Base-by-base conservation (phyloP, 2,113 vertebrate genomes). In the Brachyhypopomus gauderio region DNA sequence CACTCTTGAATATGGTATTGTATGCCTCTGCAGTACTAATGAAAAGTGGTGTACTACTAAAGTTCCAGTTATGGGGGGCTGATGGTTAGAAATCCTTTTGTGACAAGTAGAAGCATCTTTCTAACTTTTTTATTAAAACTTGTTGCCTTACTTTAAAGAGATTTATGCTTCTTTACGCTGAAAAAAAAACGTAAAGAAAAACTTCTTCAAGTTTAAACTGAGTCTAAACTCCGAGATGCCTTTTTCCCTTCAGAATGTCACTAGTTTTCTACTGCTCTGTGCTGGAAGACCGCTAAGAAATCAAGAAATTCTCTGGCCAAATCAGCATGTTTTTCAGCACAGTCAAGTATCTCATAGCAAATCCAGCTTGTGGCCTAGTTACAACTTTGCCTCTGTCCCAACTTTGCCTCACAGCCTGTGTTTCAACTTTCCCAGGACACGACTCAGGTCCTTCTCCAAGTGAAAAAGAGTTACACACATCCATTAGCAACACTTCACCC, bases 401-500 rank as follows among this genome's bases (percentile, higher is more conserved):
- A 67, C 64, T 75, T 75, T 69, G 60, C 70, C 72, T 11, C n/a
- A 59, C 48, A 58, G 22, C 75, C 62, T 4, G 4, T 59, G 60
- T 20, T 5, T 58, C 60, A 0, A 67, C 64, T 75, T 75, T 75
- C 79, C 70, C 79, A 75, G 79, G 60, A 74, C n/a, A 23, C 20
- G 20, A 38, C 20, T 55, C 86, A 83, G 80, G 48, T 22, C 14
- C 38, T 78, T 79, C 71, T 86, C 83, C 89, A 83, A 85, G 84
- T 86, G 80, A 63, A 17, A 86, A 41, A n/a, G 82, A 78, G 11
- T 87, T 85, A 82, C 84, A 87, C 64, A 55, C 79, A 66, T 25
- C 79, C 73, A 86, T 88, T 87, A 77, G 87, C 81, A 88, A 88
- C 73, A 86, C 87, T 78, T 87, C 85, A 79, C 82, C 79, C 0